A percentile compares a stretch with the other conserved stretches of the same genome.
Evolutionary conservation across 1,140 invertebrate species (phyloP).

Genomic region (Rhagoletis pomonella): DNA sequence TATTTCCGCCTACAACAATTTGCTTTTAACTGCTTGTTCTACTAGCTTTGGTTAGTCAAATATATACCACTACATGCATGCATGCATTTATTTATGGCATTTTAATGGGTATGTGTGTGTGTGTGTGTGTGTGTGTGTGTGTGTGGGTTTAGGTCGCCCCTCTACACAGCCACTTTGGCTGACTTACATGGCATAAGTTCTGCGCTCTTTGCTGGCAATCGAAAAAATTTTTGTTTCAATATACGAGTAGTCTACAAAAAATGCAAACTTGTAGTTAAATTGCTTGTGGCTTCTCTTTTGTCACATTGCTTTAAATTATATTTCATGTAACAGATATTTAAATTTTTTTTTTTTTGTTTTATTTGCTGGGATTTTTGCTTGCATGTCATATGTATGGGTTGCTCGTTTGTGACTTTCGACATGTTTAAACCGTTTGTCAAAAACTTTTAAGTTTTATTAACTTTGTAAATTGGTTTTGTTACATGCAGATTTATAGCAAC

Average conservation of each 20-base stretch:
- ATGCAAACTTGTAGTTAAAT: constrained; percentile 29
- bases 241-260: not conserved
- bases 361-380: not conserved
- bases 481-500: constrained; percentile 8
- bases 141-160: not conserved
- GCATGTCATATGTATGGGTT: not conserved
- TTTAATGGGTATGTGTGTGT: not conserved
- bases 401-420: not conserved
- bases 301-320: not conserved
- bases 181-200: constrained; percentile 42
- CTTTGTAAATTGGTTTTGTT: constrained; percentile 32
- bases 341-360: not conserved
- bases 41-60: constrained; percentile 8
- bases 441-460: constrained; percentile 2
- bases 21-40: constrained; percentile 43
- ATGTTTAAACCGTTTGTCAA: constrained; percentile 24
- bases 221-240: not conserved
- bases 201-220: constrained; percentile 16
- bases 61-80: not conserved
- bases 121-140: not conserved
- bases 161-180: constrained; percentile 44
- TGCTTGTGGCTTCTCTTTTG: not conserved
- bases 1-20: constrained; percentile 51
- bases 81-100: not conserved
- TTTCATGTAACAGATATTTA: constrained; percentile 3